phyloP scores from a whole-genome alignment of 2,113 vertebrate species.

The Tenebrosternarchus preto region DNA sequence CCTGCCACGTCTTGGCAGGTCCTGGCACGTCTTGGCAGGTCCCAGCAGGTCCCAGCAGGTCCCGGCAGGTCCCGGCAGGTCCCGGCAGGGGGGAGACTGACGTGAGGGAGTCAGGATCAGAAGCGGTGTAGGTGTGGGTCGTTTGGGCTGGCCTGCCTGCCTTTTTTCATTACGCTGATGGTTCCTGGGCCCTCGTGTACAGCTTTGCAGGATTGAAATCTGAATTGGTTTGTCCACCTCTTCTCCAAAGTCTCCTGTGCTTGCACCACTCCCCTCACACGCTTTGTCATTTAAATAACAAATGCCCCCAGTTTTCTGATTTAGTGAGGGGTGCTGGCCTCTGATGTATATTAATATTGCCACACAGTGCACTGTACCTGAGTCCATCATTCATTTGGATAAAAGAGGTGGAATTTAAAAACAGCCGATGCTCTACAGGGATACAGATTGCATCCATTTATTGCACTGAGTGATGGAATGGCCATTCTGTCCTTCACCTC shows the following conservation, averaged over 20 bases:
- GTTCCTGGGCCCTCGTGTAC: slow-evolving; percentile 55
- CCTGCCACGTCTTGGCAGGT: no score
- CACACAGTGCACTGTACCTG: slow-evolving; percentile 69
- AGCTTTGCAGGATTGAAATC: slow-evolving; percentile 73
- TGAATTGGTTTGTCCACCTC: slow-evolving; percentile 77
- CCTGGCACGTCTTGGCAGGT: no score
- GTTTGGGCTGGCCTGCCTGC: slow-evolving; percentile 60
- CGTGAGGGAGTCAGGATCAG: slow-evolving; percentile 43
- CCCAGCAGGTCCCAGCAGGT: no score
- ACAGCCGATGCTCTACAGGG: slow-evolving; percentile 79
- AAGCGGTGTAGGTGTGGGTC: slow-evolving; percentile 51
- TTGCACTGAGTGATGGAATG: slow-evolving; percentile 80
- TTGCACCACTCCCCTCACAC: slow-evolving; percentile 53
- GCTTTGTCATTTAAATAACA: slow-evolving; percentile 83
- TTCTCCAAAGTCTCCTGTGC: slow-evolving; percentile 58
- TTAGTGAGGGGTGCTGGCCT: slow-evolving; percentile 75
- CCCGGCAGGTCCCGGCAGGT: no score
- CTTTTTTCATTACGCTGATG: slow-evolving; percentile 76
- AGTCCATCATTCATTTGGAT: slow-evolving; percentile 82
- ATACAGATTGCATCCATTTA: slow-evolving; percentile 83
- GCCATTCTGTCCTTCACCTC: slow-evolving; percentile 79
- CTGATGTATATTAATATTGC: slow-evolving; percentile 82
- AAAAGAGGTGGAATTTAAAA: slow-evolving; percentile 83
- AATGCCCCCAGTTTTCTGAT: slow-evolving; percentile 76
- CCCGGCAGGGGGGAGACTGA: slow-evolving; percentile 52